Evolutionary conservation across 2,888 invertebrate species (phyloP), one percentile per base, ranked within the genome.

Genomic region (Pandemis heparana): DNA sequence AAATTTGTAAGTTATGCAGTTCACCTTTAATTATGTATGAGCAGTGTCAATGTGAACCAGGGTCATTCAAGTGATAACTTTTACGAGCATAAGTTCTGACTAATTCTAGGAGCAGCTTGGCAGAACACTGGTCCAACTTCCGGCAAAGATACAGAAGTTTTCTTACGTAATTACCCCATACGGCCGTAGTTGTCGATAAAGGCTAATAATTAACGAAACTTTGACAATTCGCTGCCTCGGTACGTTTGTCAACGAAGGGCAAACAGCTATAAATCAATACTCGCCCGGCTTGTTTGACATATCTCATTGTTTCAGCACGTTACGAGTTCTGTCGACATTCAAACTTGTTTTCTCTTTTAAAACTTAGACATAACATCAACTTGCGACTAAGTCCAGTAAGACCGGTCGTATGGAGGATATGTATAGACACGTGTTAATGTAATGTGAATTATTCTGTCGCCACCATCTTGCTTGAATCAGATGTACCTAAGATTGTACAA

Each of bases 141-240:
- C 38, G 60, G 38, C 9, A 63, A n/a, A 46, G 23, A 32, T 14
- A 43, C 12, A 63, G 14, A 43, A 43, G 23, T 46, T 63, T 46
- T 43, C 32, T 46, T 14, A 14, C 46, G 46, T 32, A 63, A 23
- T 46, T 43, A 14, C 38, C 23, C 61, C n/a, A 48, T 56, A 53
- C 9, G 18, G 53, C 39, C 62, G 7, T 46, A 56, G 59, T 65
- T 48, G 16, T 43, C 18, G 38, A 61, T 6, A 60, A 51, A 65
- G 23, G 60, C 60, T 51, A 12, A 41, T 32, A 61, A 53, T 66
- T 32, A 53, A 32, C 32, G 5, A 61, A 66, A 53, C 53, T 67
- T 71, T 66, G 53, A 41, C 43, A 43, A 66, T 71, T 61, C 43
- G 23, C 56, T 23, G 56, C 56, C 23, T 56, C 56, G 12, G 53